These are phyloP conservation scores for Bombus difficillimus DNA, from an alignment of 1,140 invertebrate genomes.

Conservation along the genomic window DNA sequence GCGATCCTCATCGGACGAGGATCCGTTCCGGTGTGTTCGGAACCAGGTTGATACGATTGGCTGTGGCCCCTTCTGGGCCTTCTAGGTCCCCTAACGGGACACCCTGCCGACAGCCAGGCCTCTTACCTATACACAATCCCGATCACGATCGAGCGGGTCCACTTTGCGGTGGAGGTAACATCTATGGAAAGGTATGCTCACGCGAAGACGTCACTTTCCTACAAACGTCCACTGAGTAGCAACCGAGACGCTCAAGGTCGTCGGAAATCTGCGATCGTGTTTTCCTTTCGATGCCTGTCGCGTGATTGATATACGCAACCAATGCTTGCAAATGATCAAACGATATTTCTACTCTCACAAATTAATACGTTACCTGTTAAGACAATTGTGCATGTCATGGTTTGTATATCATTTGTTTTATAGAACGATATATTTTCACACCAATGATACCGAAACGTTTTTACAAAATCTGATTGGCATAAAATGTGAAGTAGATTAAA, in stretches of 20 bases:
- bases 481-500: too few relatives aligned
- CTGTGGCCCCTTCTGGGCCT: slow-evolving; percentile 66
- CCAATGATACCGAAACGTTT: too few relatives aligned
- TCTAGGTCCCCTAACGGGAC: slow-evolving; percentile 82
- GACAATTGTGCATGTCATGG: too few relatives aligned
- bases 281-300: slow-evolving; percentile 2
- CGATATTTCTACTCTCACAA: background rate
- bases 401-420: too few relatives aligned
- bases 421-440: too few relatives aligned
- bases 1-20: slow-evolving; percentile 46
- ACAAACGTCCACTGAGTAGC: background rate
- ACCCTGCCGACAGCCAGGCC: slow-evolving; percentile 54
- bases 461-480: too few relatives aligned
- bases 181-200: slow-evolving; percentile 4
- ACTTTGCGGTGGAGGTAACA: background rate
- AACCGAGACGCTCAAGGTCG: slow-evolving; percentile 42
- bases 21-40: slow-evolving; percentile 58
- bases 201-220: slow-evolving; percentile 56
- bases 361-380: background rate
- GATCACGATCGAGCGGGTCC: slow-evolving; percentile 42
- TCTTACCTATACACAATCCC: slow-evolving; percentile 62
- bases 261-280: slow-evolving; percentile 21
- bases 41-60: slow-evolving; percentile 58
- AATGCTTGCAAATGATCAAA: background rate
- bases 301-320: too few relatives aligned